Conservation (phyloP, 2,888 invertebrate genomes). For the Endomychus coccineus region DNA sequence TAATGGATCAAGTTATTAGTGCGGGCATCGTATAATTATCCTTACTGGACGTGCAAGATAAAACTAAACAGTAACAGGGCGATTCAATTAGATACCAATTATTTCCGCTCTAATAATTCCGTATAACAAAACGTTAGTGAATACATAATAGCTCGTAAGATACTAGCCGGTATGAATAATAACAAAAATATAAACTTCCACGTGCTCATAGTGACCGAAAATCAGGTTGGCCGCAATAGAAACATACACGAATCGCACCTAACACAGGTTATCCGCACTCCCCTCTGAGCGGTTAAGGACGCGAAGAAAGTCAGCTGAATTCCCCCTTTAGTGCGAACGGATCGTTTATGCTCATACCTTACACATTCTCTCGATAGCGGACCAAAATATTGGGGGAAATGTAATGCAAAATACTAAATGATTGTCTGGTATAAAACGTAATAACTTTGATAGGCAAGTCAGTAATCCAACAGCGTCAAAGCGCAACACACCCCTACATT, state of each 20-base stretch:
- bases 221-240: too few relatives aligned
- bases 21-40: too few relatives aligned
- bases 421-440: slow-evolving; percentile 38
- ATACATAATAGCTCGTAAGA: too few relatives aligned
- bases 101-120: too few relatives aligned
- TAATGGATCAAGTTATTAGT: too few relatives aligned
- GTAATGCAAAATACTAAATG: slow-evolving; percentile 31
- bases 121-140: too few relatives aligned
- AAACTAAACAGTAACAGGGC: too few relatives aligned
- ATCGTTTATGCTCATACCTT: slow-evolving; percentile 3
- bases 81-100: too few relatives aligned
- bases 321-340: slow-evolving; percentile 3
- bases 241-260: slow-evolving; percentile 1
- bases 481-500: slow-evolving; percentile 30
- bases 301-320: slow-evolving; percentile 12
- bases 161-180: too few relatives aligned
- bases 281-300: slow-evolving; percentile 8
- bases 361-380: slow-evolving; percentile 8
- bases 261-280: not conserved
- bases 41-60: too few relatives aligned
- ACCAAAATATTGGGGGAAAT: slow-evolving; percentile 31
- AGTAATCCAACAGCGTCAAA: slow-evolving; percentile 40
- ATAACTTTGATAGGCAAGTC: slow-evolving; percentile 28
- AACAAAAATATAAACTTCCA: too few relatives aligned
- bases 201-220: too few relatives aligned